These are phyloP conservation scores for Boleophthalmus pectinirostris DNA, from an alignment of 2,113 vertebrate species.

Conservation along the genomic window DNA sequence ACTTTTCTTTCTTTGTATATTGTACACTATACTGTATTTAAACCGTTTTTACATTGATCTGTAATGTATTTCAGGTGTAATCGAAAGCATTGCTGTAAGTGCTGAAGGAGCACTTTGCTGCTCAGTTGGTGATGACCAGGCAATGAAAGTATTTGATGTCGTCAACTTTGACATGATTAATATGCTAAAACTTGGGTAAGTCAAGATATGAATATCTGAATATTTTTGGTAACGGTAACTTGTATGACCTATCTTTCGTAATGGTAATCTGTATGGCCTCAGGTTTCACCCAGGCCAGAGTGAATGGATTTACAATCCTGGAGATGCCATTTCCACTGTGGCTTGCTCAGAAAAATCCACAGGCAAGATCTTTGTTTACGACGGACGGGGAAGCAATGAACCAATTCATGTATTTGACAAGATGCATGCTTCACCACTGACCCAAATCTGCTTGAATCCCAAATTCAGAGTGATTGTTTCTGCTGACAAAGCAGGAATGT, in stretches of 20 bases:
- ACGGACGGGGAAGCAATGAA: constrained; percentile 88
- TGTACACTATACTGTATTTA: background rate
- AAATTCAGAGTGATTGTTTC: constrained; percentile 89
- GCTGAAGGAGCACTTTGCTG: constrained; percentile 92
- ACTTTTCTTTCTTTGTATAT: background rate
- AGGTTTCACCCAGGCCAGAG: constrained; percentile 93
- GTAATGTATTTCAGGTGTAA: constrained; percentile 78
- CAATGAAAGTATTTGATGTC: constrained; percentile 98
- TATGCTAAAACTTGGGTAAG: constrained; percentile 96
- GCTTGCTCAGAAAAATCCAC: constrained; percentile 95
- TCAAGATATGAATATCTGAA: constrained; percentile 5
- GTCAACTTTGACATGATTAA: constrained; percentile 99
- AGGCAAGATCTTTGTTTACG: constrained; percentile 95
- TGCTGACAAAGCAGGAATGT: constrained; percentile 94
- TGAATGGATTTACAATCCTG: constrained; percentile 97
- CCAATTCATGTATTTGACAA: constrained; percentile 91
- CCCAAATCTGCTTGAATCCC: constrained; percentile 90
- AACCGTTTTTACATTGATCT: background rate
- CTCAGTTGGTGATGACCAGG: constrained; percentile 95
- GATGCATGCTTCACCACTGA: constrained; percentile 87
- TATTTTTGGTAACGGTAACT: background rate
- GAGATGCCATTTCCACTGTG: constrained; percentile 93
- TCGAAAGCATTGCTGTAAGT: constrained; percentile 92
- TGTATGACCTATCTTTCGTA: background rate
- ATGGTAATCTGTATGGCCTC: background rate